Base-by-base conservation (phyloP, 1,140 invertebrate genomes). In the Trypoxylus dichotomus region DNA sequence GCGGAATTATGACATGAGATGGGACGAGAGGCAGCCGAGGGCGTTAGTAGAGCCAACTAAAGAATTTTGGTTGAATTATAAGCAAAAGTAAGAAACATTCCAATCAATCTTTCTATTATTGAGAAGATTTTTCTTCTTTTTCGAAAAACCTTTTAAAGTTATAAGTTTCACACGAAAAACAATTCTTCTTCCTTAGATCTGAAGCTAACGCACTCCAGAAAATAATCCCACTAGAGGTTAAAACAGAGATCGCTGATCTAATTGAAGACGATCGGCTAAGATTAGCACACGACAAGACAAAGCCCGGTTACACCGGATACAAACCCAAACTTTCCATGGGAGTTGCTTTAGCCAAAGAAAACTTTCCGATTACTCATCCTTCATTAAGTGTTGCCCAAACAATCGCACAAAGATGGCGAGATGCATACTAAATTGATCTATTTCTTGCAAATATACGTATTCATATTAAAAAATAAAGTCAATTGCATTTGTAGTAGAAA, bases 1-100 rank as follows among this genome's bases (percentile, higher is more conserved):
- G 87, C 82, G 85, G 0, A 82, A 84, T 82, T 80, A 84, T 0
- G 74, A 82, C 0, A 83, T 81, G 5, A 42, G 77, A 2, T 89
- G 88, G 88, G 87, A 89, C 77, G 78, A 80, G 3, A 78, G 79
- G 0, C 88, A 89, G 79, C 71, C 83, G 19, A 83, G 87, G 15
- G 82, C 81, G 3, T 81, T 81, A 63, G 84, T 85, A 71, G 84
- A 88, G 73, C 81, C 86, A 0, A 85, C 84, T 6, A 83, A 81
- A 71, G 75, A 83, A 5, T 88, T 87, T 78, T 88, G 86, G 84
- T 79, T 79, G 15, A 74, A 83, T 58, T 77, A 80, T 7, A 79
- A 75, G 60, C 78, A 81, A 10, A 27, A 79, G 81, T 82, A 76
- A 79, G 78, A n/a, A n/a, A n/a, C n/a, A n/a, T n/a, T n/a, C n/a